A percentile compares a stretch with the other conserved stretches of the same genome.
Conservation (phyloP, 2,113 vertebrate genomes). For the Deroptyus accipitrinus region DNA sequence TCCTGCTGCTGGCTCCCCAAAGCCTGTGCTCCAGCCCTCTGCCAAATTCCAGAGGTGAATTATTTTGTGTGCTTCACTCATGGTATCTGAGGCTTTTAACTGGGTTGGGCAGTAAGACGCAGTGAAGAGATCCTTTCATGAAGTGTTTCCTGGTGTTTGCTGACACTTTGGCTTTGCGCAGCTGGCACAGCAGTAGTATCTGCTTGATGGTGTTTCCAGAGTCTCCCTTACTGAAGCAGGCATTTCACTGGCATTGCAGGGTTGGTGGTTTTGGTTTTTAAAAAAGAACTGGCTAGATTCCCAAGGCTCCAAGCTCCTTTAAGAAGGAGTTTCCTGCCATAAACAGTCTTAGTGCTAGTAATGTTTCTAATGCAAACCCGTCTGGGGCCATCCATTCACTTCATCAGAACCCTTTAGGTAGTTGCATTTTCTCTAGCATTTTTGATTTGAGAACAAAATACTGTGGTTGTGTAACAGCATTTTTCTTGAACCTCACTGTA, state of each 20-base stretch:
- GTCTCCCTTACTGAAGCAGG: background rate
- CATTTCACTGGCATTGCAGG: background rate
- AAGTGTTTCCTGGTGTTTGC: background rate
- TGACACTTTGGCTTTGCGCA: background rate
- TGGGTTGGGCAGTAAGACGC: background rate
- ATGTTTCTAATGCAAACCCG: constrained; percentile 47
- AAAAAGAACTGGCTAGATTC: constrained; percentile 1
- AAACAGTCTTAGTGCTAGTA: constrained; percentile 47
- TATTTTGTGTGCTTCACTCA: background rate
- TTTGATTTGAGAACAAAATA: background rate
- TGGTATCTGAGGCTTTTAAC: background rate
- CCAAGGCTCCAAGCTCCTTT: constrained; percentile 21
- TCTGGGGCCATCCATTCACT: constrained; percentile 25
- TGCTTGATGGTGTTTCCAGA: background rate
- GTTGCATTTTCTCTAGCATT: background rate
- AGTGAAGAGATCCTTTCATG: background rate
- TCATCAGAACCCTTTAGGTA: background rate
- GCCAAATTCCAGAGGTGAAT: background rate
- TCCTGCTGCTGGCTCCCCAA: rapidly evolving
- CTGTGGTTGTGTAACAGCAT: background rate
- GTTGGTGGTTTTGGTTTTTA: background rate
- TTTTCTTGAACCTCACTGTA: background rate
- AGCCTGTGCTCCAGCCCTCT: background rate
- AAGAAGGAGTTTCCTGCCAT: constrained; percentile 17
- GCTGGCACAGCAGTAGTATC: background rate